Evolutionary conservation across 1,140 invertebrate species (phyloP).

Genomic region (fruit fly (Drosophila melanogaster)): Release_6_plus_ISO1_MT NT_037436.4:19547501-19548000

Average conservation of each 20-base stretch:
- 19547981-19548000: slow-evolving; percentile 84
- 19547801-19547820: slow-evolving; percentile 68
- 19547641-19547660: slow-evolving; percentile 57
- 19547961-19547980: slow-evolving; percentile 87
- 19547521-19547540: slow-evolving; percentile 83
- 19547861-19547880: slow-evolving; percentile 47
- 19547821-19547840: slow-evolving; percentile 57
- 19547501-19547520: slow-evolving; percentile 86
- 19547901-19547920: slow-evolving; percentile 84
- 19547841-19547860: slow-evolving; percentile 49
- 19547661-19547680: slow-evolving; percentile 63
- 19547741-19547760: background rate
- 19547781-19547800: slow-evolving; percentile 29
- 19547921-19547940: slow-evolving; percentile 85
- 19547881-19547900: slow-evolving; percentile 46
- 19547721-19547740: slow-evolving; percentile 65
- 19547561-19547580: slow-evolving; percentile 67
- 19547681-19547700: slow-evolving; percentile 76
- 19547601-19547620: slow-evolving; percentile 70
- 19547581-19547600: slow-evolving; percentile 67
- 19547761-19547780: no score
- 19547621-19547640: slow-evolving; percentile 55
- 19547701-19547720: slow-evolving; percentile 49
- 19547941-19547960: slow-evolving; percentile 86
- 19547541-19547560: slow-evolving; percentile 38